Conservation (phyloP, 2,888 invertebrate species). For the Busseola fusca region DNA sequence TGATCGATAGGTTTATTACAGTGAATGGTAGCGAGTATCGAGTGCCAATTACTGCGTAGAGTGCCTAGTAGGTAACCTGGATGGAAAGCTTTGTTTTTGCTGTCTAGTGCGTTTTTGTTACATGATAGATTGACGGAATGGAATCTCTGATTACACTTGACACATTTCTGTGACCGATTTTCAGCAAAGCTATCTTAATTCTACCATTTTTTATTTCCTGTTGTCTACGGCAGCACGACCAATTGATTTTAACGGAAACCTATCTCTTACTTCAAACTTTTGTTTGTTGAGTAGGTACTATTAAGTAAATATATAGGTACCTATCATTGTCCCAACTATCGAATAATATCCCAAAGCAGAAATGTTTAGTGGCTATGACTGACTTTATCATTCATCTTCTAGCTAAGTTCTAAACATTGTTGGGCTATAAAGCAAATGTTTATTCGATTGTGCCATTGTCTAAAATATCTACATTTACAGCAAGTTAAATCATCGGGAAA, state of each 20-base stretch:
- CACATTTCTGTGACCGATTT: slow-evolving; percentile 12
- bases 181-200: not conserved
- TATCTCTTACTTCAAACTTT: not conserved
- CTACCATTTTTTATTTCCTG: not conserved
- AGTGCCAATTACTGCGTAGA: slow-evolving; percentile 52
- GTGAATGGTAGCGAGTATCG: slow-evolving; percentile 32
- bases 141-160: slow-evolving; percentile 17
- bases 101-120: slow-evolving; percentile 18
- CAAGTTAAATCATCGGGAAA: slow-evolving; percentile 1
- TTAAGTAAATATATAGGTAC: not conserved
- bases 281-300: too few species aligned
- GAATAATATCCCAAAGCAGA: not conserved
- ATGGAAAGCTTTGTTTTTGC: slow-evolving; percentile 30
- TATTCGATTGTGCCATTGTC: not conserved
- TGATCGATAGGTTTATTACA: slow-evolving; percentile 50
- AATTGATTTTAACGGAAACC: not conserved
- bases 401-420: not conserved
- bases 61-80: slow-evolving; percentile 52
- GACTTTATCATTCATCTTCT: too few species aligned
- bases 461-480: not conserved
- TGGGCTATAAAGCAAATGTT: not conserved
- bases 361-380: not conserved
- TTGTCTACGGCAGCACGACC: not conserved
- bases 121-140: slow-evolving; percentile 4
- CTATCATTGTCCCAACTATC: too few species aligned